Base-by-base conservation (phyloP, 2,113 vertebrate genomes). In the Rallus limicola region DNA sequence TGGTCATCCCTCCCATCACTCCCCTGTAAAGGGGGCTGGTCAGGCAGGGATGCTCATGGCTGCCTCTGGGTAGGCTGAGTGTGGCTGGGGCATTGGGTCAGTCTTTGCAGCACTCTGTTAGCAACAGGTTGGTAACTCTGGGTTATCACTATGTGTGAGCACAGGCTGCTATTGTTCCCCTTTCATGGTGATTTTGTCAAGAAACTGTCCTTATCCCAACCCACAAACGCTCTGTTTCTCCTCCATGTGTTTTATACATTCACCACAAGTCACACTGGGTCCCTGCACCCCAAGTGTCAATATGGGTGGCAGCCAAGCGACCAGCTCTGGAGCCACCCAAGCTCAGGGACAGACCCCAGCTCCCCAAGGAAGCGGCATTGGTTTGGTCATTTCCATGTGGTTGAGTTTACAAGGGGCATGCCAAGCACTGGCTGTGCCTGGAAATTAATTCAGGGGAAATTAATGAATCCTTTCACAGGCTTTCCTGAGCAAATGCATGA, bases 201-300 rank as follows among this genome's bases (percentile, higher is more conserved):
- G 3, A 46, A 46, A 46, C 17, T 44, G 16, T 44, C 42, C 42
- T 44, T 44, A 44, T 44, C 42, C 16, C 42, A 44, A 44, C 42
- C 42, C 25, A 44, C 42, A 44, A 16, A 44, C 7, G 42, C 42
- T 44, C 42, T 44, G 42, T 44, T 44, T 44, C 42, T 44, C 60
- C 17, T 33, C 16, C 1, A 4, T 7, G 29, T 25, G 12, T 48
- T 64, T 21, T 16, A 20, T 7, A 14, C 2, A 2, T 10, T 52
- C 1, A 0, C 58, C 40, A 29, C 0, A 2, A 72, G 17, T 60
- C 29, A 1, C 5, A 25, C 65, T 46, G 46, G 14, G 3, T 11
- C n/a, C 60, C 16, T 10, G n/a, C 59, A n/a, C n/a, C 59, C n/a
- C 1, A 10, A 31, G 29, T 5, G 13, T 21, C 46, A 67, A 38